Evolutionary conservation across 2,888 invertebrate genomes (phyloP).

Genomic region (Meliscaeva auricollis): DNA sequence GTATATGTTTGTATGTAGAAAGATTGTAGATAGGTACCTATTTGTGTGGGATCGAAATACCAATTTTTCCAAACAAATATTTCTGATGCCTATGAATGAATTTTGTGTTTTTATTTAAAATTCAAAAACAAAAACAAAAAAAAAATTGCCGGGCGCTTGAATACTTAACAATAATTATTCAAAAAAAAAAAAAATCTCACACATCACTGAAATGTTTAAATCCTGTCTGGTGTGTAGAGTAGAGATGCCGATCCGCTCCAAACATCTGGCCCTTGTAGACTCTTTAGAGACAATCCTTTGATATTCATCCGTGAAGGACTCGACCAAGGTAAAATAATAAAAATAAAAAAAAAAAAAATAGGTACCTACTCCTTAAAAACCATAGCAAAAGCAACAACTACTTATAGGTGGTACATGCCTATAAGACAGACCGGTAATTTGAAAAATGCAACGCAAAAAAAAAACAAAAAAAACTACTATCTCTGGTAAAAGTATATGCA

Average conservation of each 20-base stretch:
- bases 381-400: conserved; percentile 22
- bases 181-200: background rate
- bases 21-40: background rate
- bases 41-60: conserved; percentile 30
- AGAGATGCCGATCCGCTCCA: too few species aligned
- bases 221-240: background rate
- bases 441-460: conserved; percentile 46
- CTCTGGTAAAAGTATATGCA: background rate
- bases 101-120: background rate
- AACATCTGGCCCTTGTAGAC: background rate
- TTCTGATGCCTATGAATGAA: conserved; percentile 50
- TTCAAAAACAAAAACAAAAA: background rate
- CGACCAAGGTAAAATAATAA: background rate
- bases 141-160: conserved; percentile 10
- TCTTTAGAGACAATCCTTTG: conserved; percentile 43
- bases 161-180: conserved; percentile 17
- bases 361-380: background rate
- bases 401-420: background rate
- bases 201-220: background rate
- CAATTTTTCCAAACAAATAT: conserved; percentile 35
- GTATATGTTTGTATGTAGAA: background rate
- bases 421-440: conserved; percentile 32
- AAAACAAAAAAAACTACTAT: conserved; percentile 14
- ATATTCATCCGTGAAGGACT: conserved; percentile 26
- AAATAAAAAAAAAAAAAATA: background rate